phyloP scores from a whole-genome alignment of 1,140 invertebrate genomes.

The Papilio helenus region DNA sequence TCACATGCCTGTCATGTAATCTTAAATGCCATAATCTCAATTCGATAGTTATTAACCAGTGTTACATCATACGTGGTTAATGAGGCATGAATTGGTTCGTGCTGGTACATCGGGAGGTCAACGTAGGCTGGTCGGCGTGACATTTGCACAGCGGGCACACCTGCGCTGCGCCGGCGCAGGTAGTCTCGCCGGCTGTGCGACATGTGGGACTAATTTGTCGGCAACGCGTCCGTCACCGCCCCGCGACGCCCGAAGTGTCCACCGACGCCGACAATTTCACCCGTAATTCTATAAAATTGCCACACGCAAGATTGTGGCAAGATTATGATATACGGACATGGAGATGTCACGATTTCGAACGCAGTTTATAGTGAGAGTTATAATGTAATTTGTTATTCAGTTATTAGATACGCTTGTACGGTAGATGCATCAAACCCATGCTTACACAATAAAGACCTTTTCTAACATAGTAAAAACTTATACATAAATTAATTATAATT shows the following conservation, averaged over 20 bases:
- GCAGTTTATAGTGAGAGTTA: constrained; percentile 24
- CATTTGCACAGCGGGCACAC: constrained; percentile 58
- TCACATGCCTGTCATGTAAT: neutral
- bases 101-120: constrained; percentile 41
- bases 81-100: constrained; percentile 5
- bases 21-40: constrained; percentile 20
- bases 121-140: constrained; percentile 54
- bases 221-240: constrained; percentile 67
- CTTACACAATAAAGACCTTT: neutral
- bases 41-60: constrained; percentile 17
- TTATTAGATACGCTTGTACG: constrained; percentile 1
- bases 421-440: neutral
- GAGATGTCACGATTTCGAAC: neutral
- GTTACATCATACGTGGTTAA: constrained; percentile 7
- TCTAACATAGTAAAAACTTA: neutral
- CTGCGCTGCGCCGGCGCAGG: constrained; percentile 65
- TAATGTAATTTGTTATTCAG: neutral
- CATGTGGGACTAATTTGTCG: constrained; percentile 81
- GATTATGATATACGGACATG: neutral
- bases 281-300: constrained; percentile 79
- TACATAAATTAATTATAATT: neutral
- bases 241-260: constrained; percentile 73
- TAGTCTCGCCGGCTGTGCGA: constrained; percentile 72
- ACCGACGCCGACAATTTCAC: constrained; percentile 66
- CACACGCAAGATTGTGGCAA: constrained; percentile 55